Evolutionary conservation across 2,888 invertebrate species (phyloP).

Genomic region (Acrocyrtus sp.): DNA sequence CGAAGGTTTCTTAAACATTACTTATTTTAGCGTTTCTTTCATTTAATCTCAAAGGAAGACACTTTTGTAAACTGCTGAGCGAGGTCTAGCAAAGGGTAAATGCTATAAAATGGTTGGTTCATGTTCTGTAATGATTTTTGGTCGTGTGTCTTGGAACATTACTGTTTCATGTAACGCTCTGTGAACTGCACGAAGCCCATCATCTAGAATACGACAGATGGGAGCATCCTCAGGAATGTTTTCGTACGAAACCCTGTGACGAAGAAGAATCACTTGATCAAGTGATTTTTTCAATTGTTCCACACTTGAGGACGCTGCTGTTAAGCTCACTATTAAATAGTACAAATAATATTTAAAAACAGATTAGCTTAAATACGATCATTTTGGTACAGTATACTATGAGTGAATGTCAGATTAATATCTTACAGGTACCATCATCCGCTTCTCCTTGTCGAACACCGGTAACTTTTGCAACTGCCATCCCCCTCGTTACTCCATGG

Average conservation of each 20-base stretch:
- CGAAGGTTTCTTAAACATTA: too few species aligned
- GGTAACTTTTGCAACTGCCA: slow-evolving; percentile 61
- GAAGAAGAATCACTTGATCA: slow-evolving; percentile 60
- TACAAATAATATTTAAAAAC: neutral
- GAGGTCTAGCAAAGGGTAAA: neutral
- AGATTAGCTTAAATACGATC: neutral
- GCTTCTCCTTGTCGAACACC: slow-evolving; percentile 62
- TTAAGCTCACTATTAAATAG: slow-evolving; percentile 56
- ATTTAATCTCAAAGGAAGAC: slow-evolving; percentile 31
- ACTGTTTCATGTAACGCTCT: slow-evolving; percentile 59
- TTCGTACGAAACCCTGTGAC: slow-evolving; percentile 56
- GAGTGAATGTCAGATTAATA: too few species aligned
- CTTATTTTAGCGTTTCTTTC: neutral
- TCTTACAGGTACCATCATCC: slow-evolving; percentile 57
- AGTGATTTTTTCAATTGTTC: slow-evolving; percentile 60
- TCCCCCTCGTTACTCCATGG: slow-evolving; percentile 58
- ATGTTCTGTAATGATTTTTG: slow-evolving; percentile 61
- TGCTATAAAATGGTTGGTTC: slow-evolving; percentile 60
- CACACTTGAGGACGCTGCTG: slow-evolving; percentile 54
- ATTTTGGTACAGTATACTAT: neutral
- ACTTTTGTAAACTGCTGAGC: neutral
- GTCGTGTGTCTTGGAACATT: slow-evolving; percentile 58
- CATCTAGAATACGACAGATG: slow-evolving; percentile 61
- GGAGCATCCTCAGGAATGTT: slow-evolving; percentile 60
- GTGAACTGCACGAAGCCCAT: slow-evolving; percentile 60